A percentile compares a stretch with the other conserved stretches of the same genome.
phyloP scores from a whole-genome alignment of 2,888 invertebrate species.

The Lysandra bellargus region DNA sequence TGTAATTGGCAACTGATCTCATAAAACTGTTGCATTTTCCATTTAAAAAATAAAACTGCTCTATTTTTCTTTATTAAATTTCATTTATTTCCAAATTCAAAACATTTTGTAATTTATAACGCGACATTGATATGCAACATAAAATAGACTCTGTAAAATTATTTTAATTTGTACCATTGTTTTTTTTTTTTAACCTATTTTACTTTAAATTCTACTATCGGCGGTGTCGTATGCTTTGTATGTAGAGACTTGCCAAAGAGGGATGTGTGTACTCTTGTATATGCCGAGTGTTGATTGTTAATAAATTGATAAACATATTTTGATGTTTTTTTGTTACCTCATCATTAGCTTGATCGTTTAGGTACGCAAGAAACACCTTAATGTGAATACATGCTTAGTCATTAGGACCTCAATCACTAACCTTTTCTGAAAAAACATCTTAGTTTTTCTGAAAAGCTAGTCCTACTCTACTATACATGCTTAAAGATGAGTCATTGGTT shows the following conservation, averaged over 20 bases:
- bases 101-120: background rate
- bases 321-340: slow-evolving; percentile 33
- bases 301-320: slow-evolving; percentile 63
- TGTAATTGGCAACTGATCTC: slow-evolving; percentile 15
- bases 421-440: background rate
- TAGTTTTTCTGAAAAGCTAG: background rate
- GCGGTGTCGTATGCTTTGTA: slow-evolving; percentile 37
- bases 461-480: too few species aligned
- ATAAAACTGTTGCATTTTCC: background rate
- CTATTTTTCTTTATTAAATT: background rate
- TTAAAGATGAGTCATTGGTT: too few species aligned
- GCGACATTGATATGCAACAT: background rate
- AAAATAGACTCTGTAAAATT: slow-evolving; percentile 9
- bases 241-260: slow-evolving; percentile 55
- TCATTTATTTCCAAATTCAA: background rate
- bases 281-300: slow-evolving; percentile 66
- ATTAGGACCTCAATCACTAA: background rate
- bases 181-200: background rate
- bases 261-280: slow-evolving; percentile 50
- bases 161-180: background rate
- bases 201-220: slow-evolving; percentile 24
- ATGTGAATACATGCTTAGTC: background rate
- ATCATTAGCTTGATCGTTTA: background rate
- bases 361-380: background rate
- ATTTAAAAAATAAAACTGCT: background rate